Conservation (phyloP, 1,140 invertebrate species). For the Zaprionus ornatus region DNA sequence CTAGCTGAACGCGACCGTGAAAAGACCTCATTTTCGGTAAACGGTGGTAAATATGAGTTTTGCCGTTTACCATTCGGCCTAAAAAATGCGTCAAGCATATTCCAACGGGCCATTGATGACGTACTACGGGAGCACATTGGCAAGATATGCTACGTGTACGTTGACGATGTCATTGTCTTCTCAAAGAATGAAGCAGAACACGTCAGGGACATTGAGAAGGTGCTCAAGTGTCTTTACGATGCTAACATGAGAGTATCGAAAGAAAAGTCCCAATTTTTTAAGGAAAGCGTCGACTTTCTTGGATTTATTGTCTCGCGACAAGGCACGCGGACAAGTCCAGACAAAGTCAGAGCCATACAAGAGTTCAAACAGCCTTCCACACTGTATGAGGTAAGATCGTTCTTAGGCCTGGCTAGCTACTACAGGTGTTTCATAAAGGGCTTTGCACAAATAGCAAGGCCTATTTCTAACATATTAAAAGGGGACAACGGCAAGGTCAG, state of each 20-base stretch:
- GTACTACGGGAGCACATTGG: background rate
- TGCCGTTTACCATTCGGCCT: background rate
- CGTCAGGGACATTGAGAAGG: background rate
- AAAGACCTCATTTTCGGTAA: background rate
- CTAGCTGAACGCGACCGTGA: too few relatives aligned
- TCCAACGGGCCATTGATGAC: background rate
- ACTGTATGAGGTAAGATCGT: background rate
- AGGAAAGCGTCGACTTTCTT: conserved; percentile 3
- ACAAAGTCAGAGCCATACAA: conserved; percentile 18
- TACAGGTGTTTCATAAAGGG: background rate
- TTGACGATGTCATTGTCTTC: background rate
- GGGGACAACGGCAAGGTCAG: too few relatives aligned
- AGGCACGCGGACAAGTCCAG: conserved; percentile 17
- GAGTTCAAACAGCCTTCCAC: conserved; percentile 7
- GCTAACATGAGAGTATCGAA: background rate
- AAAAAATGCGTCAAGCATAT: background rate
- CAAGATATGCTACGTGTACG: background rate
- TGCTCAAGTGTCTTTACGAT: background rate
- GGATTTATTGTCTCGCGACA: background rate
- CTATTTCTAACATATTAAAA: too few relatives aligned
- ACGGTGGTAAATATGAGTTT: background rate
- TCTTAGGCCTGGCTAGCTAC: conserved; percentile 3
- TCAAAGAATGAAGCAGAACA: background rate
- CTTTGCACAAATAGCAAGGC: conserved; percentile 1
- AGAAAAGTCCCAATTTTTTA: conserved; percentile 8